These are phyloP conservation scores for Drosophila cracens DNA, from an alignment of 2,888 invertebrate species.

Conservation along the genomic window DNA sequence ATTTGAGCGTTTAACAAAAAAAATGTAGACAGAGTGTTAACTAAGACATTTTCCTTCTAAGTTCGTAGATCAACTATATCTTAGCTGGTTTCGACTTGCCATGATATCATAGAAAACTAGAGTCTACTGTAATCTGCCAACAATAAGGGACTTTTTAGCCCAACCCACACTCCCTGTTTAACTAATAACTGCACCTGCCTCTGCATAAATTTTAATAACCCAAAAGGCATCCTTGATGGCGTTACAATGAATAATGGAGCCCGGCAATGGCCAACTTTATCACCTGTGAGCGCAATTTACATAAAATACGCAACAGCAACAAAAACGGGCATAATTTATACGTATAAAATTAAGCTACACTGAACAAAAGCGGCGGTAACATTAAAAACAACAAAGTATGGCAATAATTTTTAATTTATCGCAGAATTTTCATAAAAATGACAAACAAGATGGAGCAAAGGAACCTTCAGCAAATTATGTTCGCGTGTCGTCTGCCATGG, in stretches of 20 bases:
- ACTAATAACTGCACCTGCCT: conserved; percentile 46
- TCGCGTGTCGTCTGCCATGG: conserved; percentile 68
- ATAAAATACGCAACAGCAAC: conserved; percentile 51
- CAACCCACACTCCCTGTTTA: background rate
- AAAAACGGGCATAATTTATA: conserved; percentile 30
- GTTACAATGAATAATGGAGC: conserved; percentile 67
- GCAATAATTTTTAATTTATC: conserved; percentile 79
- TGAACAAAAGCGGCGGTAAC: conserved; percentile 54
- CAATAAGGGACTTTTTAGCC: background rate
- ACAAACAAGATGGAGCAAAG: conserved; percentile 26
- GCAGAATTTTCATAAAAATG: conserved; percentile 72
- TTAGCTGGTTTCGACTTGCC: background rate
- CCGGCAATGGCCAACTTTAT: conserved; percentile 59
- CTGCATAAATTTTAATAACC: conserved; percentile 68
- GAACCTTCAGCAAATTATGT: conserved; percentile 71
- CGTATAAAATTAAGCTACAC: conserved; percentile 65
- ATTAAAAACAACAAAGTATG: conserved; percentile 51
- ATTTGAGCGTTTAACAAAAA: background rate
- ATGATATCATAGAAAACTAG: background rate
- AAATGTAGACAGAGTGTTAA: background rate
- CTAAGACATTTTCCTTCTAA: background rate
- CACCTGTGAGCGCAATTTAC: conserved; percentile 71
- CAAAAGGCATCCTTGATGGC: conserved; percentile 49
- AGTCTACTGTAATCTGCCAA: background rate
- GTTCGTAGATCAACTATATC: background rate